A percentile compares a stretch with the other conserved stretches of the same genome.
Evolutionary conservation across 1,140 invertebrate genomes (phyloP).

Genomic region (Bombus haemorrhoidalis): DNA sequence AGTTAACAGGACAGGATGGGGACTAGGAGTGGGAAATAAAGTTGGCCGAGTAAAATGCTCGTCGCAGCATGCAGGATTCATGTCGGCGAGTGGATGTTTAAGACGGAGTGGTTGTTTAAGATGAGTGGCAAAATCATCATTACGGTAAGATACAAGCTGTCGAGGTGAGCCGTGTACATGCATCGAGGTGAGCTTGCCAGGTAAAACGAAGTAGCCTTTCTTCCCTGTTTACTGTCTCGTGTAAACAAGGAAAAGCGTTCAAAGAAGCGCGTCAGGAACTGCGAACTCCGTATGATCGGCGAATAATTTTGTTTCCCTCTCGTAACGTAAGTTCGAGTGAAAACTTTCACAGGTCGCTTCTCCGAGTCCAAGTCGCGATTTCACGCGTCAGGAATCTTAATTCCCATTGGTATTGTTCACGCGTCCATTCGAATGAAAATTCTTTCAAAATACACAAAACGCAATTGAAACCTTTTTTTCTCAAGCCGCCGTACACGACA

Average conservation of each 20-base stretch:
- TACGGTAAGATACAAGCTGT: neutral
- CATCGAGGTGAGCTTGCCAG: neutral
- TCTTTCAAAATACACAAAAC: neutral
- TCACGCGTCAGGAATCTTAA: constrained; percentile 12
- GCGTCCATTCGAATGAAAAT: constrained; percentile 9
- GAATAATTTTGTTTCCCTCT: neutral
- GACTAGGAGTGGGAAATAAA: neutral
- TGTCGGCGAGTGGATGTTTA: no score
- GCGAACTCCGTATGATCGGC: no score
- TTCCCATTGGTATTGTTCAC: neutral
- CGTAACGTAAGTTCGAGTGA: neutral
- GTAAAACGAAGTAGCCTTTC: neutral
- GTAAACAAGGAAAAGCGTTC: neutral
- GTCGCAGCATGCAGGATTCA: neutral
- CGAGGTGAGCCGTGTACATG: neutral
- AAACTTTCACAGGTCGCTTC: neutral
- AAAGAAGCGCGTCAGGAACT: neutral
- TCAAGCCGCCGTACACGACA: no score
- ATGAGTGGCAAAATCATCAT: neutral
- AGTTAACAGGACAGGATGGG: neutral
- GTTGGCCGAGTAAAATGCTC: neutral
- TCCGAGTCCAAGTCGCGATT: neutral
- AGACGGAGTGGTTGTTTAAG: neutral
- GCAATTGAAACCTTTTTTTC: neutral
- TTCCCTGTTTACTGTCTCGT: neutral